A percentile compares a stretch with the other conserved stretches of the same genome.
phyloP scores from a whole-genome alignment of 1,140 invertebrate species.

The Bombus pascuorum region DNA sequence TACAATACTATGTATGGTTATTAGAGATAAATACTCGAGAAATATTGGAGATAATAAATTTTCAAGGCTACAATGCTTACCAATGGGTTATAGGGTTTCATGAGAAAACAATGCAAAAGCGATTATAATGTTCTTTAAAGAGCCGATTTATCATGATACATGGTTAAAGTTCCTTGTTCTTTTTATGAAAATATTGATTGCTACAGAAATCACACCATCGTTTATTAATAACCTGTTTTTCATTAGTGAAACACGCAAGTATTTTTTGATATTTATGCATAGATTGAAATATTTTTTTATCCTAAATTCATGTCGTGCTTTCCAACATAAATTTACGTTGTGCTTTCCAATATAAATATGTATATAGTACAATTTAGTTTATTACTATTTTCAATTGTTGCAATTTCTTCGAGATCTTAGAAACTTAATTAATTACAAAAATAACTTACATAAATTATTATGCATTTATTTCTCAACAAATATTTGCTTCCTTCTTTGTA shows the following conservation, averaged over 20 bases:
- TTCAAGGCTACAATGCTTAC: background rate
- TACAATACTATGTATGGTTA: too few species aligned
- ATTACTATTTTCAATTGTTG: background rate
- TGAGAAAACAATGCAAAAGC: background rate
- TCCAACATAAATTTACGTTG: background rate
- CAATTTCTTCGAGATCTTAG: background rate
- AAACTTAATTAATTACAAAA: background rate
- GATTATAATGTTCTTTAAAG: background rate
- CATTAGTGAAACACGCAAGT: background rate
- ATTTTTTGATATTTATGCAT: background rate
- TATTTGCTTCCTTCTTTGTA: background rate
- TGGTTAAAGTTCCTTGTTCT: background rate
- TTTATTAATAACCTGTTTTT: constrained; percentile 27
- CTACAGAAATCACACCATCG: background rate
- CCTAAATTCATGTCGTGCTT: background rate
- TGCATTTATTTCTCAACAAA: background rate
- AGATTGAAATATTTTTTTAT: background rate
- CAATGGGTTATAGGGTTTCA: background rate
- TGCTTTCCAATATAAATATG: too few species aligned
- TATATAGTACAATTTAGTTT: background rate
- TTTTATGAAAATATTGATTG: constrained; percentile 4
- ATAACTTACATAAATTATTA: background rate
- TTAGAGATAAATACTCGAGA: background rate
- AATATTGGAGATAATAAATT: background rate
- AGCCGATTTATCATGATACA: background rate